Base-by-base conservation (phyloP, 2,797 vertebrate genomes). In the Rachycentron canadum region DNA sequence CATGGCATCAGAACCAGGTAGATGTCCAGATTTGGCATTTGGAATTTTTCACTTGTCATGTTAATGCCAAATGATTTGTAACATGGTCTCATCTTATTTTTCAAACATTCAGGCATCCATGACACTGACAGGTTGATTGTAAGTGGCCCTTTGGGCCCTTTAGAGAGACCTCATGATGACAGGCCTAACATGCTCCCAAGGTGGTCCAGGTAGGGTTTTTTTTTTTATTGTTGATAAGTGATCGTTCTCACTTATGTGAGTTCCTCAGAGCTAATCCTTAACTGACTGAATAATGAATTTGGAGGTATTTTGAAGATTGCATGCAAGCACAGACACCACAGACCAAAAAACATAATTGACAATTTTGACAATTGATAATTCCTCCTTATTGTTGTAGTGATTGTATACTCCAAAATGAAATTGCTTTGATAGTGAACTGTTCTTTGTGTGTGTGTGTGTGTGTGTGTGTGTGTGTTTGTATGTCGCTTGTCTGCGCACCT, bases 401-500 rank as follows among this genome's bases (percentile, higher is more conserved):
- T 72, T 30, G n/a, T n/a, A n/a, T 36, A 13, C 49, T 50, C 36
- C 9, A 41, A 50, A 28, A 65, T 55, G 2, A 47, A 36, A n/a
- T 16, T 16, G 36, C 36, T 50, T 65, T 7, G 7, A 43, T 45
- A 23, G 19, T 23, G 2, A 43, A 68, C 38, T 45, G 21, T 45
- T 32, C 28, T 23, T 6, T 40, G 41, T 68, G 65, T 80, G 50
- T 73, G 36, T 69, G 73, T 64, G 56, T 56, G 55, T 68, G 58
- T 65, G 52, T 30, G 47, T 72, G 49, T 70, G 75, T 76, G 58
- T 71, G 52, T 49, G 57, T 76, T 50, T 72, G 74, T 78, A 78
- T 76, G 65, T 75, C 72, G 57, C 66, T 87, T 10, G 34, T 81
- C 34, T 43, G 89, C 80, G 87, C 95, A 95, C 95, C 95, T 95